Percentiles rank a stretch among this genome's conserved stretches.
phyloP scores from a whole-genome alignment of 1,140 invertebrate genomes.

The Maconellicoccus hirsutus region DNA sequence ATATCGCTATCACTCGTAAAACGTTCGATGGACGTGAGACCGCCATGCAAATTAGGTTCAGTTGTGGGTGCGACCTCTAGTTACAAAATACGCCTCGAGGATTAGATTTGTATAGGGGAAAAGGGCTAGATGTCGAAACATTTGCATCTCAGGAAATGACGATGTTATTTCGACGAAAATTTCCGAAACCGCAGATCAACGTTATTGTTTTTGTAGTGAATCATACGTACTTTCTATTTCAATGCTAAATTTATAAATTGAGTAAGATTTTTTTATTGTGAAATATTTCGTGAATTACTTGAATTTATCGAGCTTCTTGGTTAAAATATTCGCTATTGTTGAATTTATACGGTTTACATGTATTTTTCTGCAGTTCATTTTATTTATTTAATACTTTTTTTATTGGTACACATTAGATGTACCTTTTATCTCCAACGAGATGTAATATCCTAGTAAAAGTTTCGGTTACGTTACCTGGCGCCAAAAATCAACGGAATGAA shows the following conservation, averaged over 20 bases:
- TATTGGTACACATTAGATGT: too few species aligned
- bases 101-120: not conserved
- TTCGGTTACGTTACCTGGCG: not conserved
- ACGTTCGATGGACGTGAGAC: not conserved
- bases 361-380: too few species aligned
- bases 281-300: too few species aligned
- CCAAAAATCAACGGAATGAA: not conserved
- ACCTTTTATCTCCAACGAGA: too few species aligned
- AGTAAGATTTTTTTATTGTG: too few species aligned
- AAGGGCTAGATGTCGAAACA: not conserved
- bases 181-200: not conserved
- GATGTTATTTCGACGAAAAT: not conserved
- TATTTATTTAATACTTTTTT: too few species aligned
- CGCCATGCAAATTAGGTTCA: not conserved
- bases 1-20: not conserved
- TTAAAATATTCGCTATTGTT: too few species aligned
- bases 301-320: too few species aligned
- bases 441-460: not conserved
- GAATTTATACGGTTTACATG: too few species aligned
- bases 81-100: not conserved
- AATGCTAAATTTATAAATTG: too few species aligned
- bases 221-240: not conserved
- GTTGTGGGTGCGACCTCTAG: not conserved
- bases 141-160: constrained; percentile 7
- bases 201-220: not conserved